Evolutionary conservation across 2,888 invertebrate species (phyloP).

Genomic region (Linyphia triangularis): DNA sequence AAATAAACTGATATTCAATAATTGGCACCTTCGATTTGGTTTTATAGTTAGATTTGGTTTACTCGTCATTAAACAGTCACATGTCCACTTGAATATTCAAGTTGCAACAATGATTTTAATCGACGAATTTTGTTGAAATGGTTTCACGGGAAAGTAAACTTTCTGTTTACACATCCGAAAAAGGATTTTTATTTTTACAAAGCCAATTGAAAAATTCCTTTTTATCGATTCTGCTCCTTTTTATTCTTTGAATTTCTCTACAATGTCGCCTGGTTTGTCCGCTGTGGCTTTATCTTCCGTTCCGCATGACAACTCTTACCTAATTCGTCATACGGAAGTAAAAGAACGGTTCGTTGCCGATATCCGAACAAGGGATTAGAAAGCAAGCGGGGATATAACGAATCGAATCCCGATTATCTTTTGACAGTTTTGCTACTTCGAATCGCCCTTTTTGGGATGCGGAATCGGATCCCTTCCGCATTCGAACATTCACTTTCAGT

Average conservation of each 20-base stretch:
- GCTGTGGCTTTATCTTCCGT: constrained; percentile 5
- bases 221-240: no score
- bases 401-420: constrained; percentile 10
- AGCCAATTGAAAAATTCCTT: no score
- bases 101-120: no score
- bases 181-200: no score
- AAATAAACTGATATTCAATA: no score
- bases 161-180: no score
- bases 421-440: constrained; percentile 5
- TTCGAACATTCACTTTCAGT: neutral
- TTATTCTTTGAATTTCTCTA: neutral
- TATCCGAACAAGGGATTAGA: neutral
- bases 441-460: neutral
- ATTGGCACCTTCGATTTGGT: no score
- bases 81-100: no score
- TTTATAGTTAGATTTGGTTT: no score
- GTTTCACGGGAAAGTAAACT: no score
- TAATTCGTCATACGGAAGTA: constrained; percentile 15
- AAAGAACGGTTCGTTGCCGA: neutral
- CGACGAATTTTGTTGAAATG: no score
- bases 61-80: no score
- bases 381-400: constrained; percentile 1
- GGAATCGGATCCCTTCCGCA: constrained; percentile 23
- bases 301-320: neutral
- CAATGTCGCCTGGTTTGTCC: neutral